Evolutionary conservation across 2,888 invertebrate species (phyloP), one percentile per base, ranked within the genome.

Genomic region (Creontiades dilutus): DNA sequence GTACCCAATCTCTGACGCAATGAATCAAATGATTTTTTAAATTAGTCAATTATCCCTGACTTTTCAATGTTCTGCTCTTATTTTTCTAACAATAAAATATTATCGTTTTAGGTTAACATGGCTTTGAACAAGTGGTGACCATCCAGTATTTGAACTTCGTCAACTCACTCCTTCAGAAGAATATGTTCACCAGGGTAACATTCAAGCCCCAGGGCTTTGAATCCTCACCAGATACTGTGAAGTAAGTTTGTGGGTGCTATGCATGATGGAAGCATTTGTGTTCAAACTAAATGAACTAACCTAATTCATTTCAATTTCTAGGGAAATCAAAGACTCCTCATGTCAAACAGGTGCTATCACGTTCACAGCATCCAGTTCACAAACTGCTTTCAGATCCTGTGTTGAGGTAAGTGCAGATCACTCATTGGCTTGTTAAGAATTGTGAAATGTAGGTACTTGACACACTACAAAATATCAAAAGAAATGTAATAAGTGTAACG

Each of bases 311-410:
- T 47, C 23, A 11, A 80, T 52, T 82, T 82, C 55, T 19, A 86
- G 85, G 46, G 85, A 86, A 37, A 47, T 86, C 28, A 37, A 68
- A 28, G 85, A 86, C n/a, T 86, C 61, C 0, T 27, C 55, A 4
- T 86, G 85, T 57, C 85, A 86, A 61, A 86, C 85, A 5, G 19
- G 37, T 13, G 85, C 5, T 14, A 28, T 61, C 14, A n/a, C 85
- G 9, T 14, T 61, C 16, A n/a, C 85, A 5, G 48, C 61, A 2
- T 47, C 61, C 46, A 19, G 28, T 37, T 86, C 85, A n/a, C 85
- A 86, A 37, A 86, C 85, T 14, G 85, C 85, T 37, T 86, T 61
- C 19, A 57, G 85, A 61, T 86, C 85, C 28, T 61, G n/a, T n/a
- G 5, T 37, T n/a, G 85, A 86, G 27, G 85, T 86, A 47, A 47